Percentiles rank a stretch among this genome's conserved stretches.
Evolutionary conservation across 2,113 vertebrate species (phyloP).

Genomic region (Chlorodrepanis virens): DNA sequence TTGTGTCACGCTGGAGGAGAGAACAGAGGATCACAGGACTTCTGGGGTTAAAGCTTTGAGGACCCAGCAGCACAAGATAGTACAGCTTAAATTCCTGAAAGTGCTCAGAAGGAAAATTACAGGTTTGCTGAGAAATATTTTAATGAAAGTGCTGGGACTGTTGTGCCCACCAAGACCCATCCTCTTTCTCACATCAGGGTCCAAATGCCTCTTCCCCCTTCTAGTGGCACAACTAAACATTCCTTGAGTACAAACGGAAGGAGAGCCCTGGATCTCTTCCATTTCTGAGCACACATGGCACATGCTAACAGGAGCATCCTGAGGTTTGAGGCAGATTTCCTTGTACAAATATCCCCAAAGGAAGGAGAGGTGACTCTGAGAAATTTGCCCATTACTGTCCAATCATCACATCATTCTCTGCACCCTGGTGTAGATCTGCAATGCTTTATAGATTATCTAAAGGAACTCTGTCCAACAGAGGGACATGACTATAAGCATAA

Average conservation of each 20-base stretch:
- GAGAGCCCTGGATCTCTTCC: neutral
- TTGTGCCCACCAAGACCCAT: neutral
- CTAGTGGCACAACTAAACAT: neutral
- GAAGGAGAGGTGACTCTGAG: neutral
- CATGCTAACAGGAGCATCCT: neutral
- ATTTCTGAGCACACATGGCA: neutral
- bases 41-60: neutral
- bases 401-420: neutral
- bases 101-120: neutral
- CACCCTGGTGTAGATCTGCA: neutral
- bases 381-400: neutral
- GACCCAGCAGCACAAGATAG: neutral
- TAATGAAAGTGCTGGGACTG: neutral
- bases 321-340: neutral
- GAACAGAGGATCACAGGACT: neutral
- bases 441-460: neutral
- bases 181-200: neutral
- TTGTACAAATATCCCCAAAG: neutral
- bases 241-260: neutral
- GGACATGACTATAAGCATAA: neutral
- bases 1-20: neutral
- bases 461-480: neutral
- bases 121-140: neutral
- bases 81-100: neutral
- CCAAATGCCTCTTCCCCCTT: neutral